These are phyloP conservation scores for Bubo bubo DNA, from an alignment of 2,113 vertebrate species.

Conservation along the genomic window DNA sequence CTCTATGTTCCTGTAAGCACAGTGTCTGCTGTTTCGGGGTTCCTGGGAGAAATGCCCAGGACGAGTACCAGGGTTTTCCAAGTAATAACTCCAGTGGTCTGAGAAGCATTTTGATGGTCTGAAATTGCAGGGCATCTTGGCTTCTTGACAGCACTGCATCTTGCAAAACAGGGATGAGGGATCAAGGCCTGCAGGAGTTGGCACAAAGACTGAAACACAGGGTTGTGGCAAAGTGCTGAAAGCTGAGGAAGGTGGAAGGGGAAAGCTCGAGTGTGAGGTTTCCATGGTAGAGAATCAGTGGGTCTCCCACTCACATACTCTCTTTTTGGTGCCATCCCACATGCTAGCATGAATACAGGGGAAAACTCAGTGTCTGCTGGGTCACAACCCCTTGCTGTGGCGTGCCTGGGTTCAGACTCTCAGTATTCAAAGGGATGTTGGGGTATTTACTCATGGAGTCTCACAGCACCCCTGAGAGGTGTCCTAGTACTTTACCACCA, in stretches of 20 bases:
- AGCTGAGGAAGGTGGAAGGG: neutral
- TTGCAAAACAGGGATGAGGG: neutral
- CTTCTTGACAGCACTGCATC: neutral
- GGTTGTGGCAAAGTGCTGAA: neutral
- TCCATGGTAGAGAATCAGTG: neutral
- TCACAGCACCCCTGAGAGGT: neutral
- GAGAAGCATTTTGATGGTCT: neutral
- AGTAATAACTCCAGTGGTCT: neutral
- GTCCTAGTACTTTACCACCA: fast-evolving
- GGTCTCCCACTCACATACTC: neutral
- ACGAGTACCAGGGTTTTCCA: neutral
- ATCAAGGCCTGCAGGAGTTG: neutral
- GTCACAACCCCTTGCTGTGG: neutral
- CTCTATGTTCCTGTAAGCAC: neutral
- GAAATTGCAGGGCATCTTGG: neutral
- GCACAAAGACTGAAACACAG: neutral
- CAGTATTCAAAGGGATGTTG: neutral
- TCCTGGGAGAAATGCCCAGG: neutral
- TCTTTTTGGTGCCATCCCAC: neutral
- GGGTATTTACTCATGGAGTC: neutral
- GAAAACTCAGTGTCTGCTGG: neutral
- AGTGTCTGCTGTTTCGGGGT: neutral
- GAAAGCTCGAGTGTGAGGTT: neutral
- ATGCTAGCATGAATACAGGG: neutral
- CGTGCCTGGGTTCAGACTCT: neutral